Conservation (phyloP, 2,113 vertebrate genomes). For the Todiramphus chloris region DNA sequence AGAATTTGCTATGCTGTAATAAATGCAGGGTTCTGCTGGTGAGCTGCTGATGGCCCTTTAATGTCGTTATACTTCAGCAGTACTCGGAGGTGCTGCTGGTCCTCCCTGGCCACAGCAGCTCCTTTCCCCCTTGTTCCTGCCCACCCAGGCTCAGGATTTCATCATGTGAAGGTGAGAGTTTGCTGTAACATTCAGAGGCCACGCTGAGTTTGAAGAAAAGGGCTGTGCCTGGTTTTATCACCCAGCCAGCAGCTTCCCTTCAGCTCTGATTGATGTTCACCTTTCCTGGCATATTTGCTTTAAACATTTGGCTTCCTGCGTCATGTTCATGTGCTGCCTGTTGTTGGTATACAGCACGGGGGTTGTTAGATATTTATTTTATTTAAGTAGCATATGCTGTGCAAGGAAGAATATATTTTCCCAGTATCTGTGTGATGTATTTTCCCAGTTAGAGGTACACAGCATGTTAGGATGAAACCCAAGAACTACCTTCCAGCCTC, state of each 20-base stretch:
- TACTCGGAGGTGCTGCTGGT: neutral
- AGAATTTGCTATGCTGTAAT: slow-evolving; percentile 54
- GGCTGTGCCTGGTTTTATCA: neutral
- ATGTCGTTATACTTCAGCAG: slow-evolving; percentile 35
- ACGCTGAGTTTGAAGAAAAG: neutral
- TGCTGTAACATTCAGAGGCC: neutral
- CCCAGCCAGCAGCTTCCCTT: neutral
- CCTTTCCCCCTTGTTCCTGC: neutral
- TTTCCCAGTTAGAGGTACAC: neutral
- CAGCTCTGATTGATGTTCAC: neutral
- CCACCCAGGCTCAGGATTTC: neutral
- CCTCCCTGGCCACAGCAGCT: neutral
- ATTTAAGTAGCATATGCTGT: neutral
- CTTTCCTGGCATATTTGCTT: neutral
- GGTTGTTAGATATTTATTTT: slow-evolving; percentile 1
- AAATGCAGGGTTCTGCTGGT: slow-evolving; percentile 35
- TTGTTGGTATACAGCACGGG: neutral
- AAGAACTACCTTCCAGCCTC: neutral
- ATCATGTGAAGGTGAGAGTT: neutral
- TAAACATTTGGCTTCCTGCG: neutral
- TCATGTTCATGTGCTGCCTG: rapidly evolving
- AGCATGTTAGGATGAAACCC: neutral
- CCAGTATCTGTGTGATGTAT: neutral
- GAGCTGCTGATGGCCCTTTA: slow-evolving; percentile 59
- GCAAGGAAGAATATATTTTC: neutral